These are phyloP conservation scores for Symphodus melops DNA, from an alignment of 2,113 vertebrate species.

Conservation along the genomic window DNA sequence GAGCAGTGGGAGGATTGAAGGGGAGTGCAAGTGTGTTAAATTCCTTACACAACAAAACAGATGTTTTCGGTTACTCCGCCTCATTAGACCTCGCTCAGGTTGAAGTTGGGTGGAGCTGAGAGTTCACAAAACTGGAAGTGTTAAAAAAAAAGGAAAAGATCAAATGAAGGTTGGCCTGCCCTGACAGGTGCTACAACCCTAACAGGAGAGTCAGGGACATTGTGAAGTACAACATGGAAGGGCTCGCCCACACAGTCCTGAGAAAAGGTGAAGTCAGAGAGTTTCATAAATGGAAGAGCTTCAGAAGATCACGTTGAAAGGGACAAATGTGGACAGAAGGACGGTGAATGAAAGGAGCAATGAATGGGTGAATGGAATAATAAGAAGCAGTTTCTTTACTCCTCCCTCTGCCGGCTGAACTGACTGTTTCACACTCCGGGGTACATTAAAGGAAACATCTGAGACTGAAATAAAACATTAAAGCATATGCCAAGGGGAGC, in stretches of 20 bases:
- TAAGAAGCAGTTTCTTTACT: neutral
- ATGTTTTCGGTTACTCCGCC: conserved; percentile 6
- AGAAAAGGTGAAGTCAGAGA: no score
- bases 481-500: no score
- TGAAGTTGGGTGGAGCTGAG: conserved; percentile 1
- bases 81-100: neutral
- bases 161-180: neutral
- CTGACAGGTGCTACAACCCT: conserved; percentile 8
- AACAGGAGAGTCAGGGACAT: neutral
- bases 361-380: neutral
- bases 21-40: neutral
- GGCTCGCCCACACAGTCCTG: neutral
- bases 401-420: neutral
- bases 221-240: neutral
- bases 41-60: neutral
- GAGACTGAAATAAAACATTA: no score
- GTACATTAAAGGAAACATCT: neutral
- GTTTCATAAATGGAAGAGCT: neutral
- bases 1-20: neutral
- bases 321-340: neutral
- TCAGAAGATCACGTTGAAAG: neutral
- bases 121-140: neutral
- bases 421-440: neutral
- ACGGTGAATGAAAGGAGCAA: neutral
- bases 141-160: neutral